Conservation (phyloP, 1,140 invertebrate genomes). For the Drosophila lowei region DNA sequence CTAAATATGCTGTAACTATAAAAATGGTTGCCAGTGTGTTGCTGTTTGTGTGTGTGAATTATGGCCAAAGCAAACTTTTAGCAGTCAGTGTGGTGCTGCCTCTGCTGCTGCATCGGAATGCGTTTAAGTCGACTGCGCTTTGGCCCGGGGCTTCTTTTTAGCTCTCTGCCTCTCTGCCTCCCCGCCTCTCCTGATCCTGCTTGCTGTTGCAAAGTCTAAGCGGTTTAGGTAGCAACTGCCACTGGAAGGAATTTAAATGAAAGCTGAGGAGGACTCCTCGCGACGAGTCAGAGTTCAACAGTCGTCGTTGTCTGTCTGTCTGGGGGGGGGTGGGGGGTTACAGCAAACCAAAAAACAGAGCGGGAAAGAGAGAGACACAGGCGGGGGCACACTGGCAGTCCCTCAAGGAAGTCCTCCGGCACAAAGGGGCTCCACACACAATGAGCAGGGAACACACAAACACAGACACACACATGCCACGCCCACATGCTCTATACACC, state of each 20-base stretch:
- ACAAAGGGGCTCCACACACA: constrained; percentile 37
- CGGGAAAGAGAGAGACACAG: too few species aligned
- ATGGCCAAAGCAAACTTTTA: constrained; percentile 41
- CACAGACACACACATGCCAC: constrained; percentile 28
- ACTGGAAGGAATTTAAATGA: constrained; percentile 42
- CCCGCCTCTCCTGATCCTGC: constrained; percentile 60
- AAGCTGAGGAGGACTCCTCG: constrained; percentile 37
- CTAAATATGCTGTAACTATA: constrained; percentile 77
- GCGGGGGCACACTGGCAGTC: constrained; percentile 44
- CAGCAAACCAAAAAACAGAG: constrained; percentile 36
- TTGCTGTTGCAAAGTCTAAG: constrained; percentile 64
- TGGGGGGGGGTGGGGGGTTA: constrained; percentile 39
- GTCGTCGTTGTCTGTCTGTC: constrained; percentile 40
- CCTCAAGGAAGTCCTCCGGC: constrained; percentile 53
- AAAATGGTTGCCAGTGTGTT: constrained; percentile 25
- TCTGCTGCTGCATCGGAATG: constrained; percentile 43
- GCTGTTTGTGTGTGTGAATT: constrained; percentile 43
- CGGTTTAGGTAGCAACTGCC: constrained; percentile 57
- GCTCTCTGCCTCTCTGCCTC: constrained; percentile 7
- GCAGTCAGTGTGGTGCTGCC: constrained; percentile 32
- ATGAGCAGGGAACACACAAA: constrained; percentile 3
- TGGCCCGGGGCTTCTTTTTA: constrained; percentile 24
- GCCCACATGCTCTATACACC: constrained; percentile 57
- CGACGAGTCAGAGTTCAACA: constrained; percentile 68
- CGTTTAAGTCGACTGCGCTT: constrained; percentile 49